Base-by-base conservation (phyloP, 2,797 vertebrate genomes). In the Lophura swinhoii region DNA sequence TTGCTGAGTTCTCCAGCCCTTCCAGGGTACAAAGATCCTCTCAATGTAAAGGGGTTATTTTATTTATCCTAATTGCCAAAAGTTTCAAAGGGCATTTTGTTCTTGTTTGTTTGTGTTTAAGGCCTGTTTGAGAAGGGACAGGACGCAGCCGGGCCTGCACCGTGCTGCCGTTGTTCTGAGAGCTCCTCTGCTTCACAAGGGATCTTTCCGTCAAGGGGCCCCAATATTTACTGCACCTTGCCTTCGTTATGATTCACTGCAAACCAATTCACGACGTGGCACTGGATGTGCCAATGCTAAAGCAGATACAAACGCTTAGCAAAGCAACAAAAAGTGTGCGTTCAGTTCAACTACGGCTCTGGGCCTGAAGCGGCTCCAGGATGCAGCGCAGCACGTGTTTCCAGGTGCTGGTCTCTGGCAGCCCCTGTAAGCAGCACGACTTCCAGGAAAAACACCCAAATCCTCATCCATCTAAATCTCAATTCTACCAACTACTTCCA, bases 21-120 rank as follows among this genome's bases (percentile, higher is more conserved):
- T 74, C 20, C 86, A 94, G 29, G 17, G 64, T 56, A 84, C 60
- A 84, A 76, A 94, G 80, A 84, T 81, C 56, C 14, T 71, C 58
- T 43, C 67, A 2, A 14, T 6, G 11, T 26, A 72, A 83, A 74
- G 6, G 43, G 62, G 46, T 59, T 84, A 82, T 58, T 90, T 67
- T 68, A 88, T 71, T 35, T 26, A 79, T 66, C 37, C 63, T 23
- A 56, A 63, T 63, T 84, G 84, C 76, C 70, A 48, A 17, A 71
- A 51, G 69, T 83, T 80, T 80, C 86, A 74, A 88, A 86, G 76
- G 55, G 67, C 20, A 60, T 18, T 87, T 87, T 48, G 49, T 10
- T 91, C 75, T n/a, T 28, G 43, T 37, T 43, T 28, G 21, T 51
- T 46, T 76, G 73, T 26, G 83, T 90, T 78, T 41, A 11, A 86